Percentiles rank a stretch among this genome's conserved stretches.
These are phyloP conservation scores for Stenoptilia bipunctidactyla DNA, from an alignment of 2,888 invertebrate species.

Conservation along the genomic window DNA sequence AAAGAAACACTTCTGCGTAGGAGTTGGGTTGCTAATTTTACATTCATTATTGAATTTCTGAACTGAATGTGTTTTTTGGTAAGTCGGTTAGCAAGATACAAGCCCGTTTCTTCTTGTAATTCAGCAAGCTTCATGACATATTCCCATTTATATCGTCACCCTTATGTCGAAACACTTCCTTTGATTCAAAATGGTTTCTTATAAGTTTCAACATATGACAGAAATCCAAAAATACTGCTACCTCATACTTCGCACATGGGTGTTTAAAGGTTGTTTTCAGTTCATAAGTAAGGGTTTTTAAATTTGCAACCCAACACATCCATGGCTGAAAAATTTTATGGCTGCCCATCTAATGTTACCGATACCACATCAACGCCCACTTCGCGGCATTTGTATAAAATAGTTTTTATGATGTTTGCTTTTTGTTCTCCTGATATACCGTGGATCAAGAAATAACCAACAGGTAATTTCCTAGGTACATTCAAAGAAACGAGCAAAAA, in stretches of 20 bases:
- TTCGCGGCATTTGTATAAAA: slow-evolving; percentile 9
- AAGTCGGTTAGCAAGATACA: too few relatives aligned
- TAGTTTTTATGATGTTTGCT: slow-evolving; percentile 10
- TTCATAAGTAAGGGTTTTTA: slow-evolving; percentile 2
- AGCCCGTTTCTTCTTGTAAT: too few relatives aligned
- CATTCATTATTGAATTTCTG: neutral
- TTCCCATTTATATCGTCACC: too few relatives aligned
- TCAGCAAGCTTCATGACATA: too few relatives aligned
- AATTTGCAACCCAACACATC: slow-evolving; percentile 8
- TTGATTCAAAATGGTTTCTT: slow-evolving; percentile 1
- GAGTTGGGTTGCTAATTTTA: neutral
- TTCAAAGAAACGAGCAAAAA: slow-evolving; percentile 13
- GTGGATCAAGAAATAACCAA: slow-evolving; percentile 15
- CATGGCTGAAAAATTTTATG: slow-evolving; percentile 11
- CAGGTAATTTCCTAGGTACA: slow-evolving; percentile 15
- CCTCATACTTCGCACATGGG: slow-evolving; percentile 10
- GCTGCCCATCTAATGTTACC: slow-evolving; percentile 13
- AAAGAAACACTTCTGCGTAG: neutral
- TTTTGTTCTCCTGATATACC: slow-evolving; percentile 10
- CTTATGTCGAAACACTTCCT: too few relatives aligned
- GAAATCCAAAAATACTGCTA: slow-evolving; percentile 4
- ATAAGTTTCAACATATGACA: slow-evolving; percentile 15
- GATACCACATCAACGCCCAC: slow-evolving; percentile 8
- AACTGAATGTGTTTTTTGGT: neutral
- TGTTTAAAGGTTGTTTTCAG: slow-evolving; percentile 14